Conservation (phyloP, 1,140 invertebrate species). For the Pristionchus pacificus region DNA sequence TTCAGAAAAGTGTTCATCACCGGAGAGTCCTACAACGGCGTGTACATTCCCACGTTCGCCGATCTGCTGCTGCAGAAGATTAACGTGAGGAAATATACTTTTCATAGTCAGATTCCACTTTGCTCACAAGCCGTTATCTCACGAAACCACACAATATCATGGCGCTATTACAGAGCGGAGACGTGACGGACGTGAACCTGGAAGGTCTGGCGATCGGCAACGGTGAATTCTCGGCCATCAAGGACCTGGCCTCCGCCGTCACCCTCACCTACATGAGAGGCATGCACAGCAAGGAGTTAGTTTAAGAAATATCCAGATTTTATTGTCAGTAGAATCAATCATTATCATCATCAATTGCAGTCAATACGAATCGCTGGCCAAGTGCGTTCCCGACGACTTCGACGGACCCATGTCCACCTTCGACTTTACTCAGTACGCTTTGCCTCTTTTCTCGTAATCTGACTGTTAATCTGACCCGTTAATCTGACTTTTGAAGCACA, state of each 20-base stretch:
- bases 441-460: no score
- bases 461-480: no score
- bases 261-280: slow-evolving; percentile 27
- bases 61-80: slow-evolving; percentile 54
- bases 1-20: no score
- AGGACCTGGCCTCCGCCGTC: slow-evolving; percentile 30
- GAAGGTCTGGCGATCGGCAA: slow-evolving; percentile 49
- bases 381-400: not conserved
- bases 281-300: slow-evolving; percentile 19
- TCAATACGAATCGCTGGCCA: not conserved
- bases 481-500: no score
- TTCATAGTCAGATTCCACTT: not conserved
- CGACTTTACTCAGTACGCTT: not conserved
- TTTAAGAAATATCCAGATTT: no score
- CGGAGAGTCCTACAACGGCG: slow-evolving; percentile 61
- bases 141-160: no score
- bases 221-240: slow-evolving; percentile 39
- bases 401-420: not conserved
- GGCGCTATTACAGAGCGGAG: no score
- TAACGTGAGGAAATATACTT: slow-evolving; percentile 1
- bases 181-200: slow-evolving; percentile 44
- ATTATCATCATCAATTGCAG: no score
- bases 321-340: no score
- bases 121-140: no score
- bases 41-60: slow-evolving; percentile 61